Conservation (phyloP, 2,113 vertebrate genomes). For the Neogale vison region DNA sequence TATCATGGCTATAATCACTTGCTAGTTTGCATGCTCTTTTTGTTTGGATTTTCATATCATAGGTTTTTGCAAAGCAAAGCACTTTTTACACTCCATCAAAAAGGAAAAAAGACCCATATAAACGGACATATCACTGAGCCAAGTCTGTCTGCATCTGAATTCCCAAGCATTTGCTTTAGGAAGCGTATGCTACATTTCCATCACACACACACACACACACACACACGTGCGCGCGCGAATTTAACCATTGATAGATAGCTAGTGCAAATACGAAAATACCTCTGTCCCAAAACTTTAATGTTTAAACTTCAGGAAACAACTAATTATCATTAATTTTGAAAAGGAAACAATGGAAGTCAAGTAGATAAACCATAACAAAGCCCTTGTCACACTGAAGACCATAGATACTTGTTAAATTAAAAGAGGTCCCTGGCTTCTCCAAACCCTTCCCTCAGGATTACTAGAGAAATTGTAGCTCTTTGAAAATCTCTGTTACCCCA, state of each 20-base stretch:
- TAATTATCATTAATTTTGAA: background rate
- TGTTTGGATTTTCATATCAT: background rate
- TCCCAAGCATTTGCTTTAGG: background rate
- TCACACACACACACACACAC: background rate
- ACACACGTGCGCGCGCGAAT: too few relatives aligned
- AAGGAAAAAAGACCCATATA: background rate
- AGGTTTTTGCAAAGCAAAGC: background rate
- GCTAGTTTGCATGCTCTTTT: background rate
- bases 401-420: background rate
- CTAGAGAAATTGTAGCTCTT: background rate
- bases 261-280: background rate
- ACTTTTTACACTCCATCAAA: background rate
- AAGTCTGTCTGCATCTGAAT: background rate
- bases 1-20: background rate
- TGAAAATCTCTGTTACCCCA: background rate
- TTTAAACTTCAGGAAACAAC: constrained; percentile 1
- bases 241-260: background rate
- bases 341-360: background rate
- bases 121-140: background rate
- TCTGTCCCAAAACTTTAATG: background rate
- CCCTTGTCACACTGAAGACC: background rate
- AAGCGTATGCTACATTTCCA: background rate
- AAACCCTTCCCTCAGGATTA: background rate
- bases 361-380: background rate
- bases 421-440: background rate